phyloP scores from a whole-genome alignment of 2,113 vertebrate species.

The Pimephales promelas region DNA sequence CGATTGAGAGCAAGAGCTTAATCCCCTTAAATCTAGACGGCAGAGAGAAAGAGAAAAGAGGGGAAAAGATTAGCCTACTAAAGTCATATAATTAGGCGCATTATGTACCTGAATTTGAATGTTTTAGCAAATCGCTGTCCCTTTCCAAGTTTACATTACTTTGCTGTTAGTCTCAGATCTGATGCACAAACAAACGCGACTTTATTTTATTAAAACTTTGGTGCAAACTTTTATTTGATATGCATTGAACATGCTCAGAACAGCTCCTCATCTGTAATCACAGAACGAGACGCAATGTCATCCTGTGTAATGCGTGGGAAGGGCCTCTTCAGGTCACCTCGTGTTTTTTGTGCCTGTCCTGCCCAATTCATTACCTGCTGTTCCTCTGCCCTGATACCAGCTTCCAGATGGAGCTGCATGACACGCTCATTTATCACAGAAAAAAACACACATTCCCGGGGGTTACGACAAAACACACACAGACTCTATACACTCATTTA shows the following conservation, averaged over 20 bases:
- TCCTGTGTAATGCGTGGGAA: constrained; percentile 46
- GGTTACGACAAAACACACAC: constrained; percentile 35
- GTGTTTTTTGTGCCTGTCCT: constrained; percentile 33
- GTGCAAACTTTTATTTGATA: constrained; percentile 5
- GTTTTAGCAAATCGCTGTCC: not conserved
- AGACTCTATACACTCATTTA: constrained; percentile 24
- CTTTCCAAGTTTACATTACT: not conserved
- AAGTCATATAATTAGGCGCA: not conserved
- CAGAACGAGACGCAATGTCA: constrained; percentile 18
- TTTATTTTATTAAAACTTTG: not conserved
- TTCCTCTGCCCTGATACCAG: constrained; percentile 52
- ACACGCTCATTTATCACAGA: constrained; percentile 61
- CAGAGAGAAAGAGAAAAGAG: not conserved
- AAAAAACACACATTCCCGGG: constrained; percentile 50
- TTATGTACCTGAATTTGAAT: constrained; percentile 13
- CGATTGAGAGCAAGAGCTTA: constrained; percentile 3
- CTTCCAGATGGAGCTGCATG: constrained; percentile 62
- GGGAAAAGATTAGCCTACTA: not conserved
- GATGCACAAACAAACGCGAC: not conserved
- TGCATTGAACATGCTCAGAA: not conserved
- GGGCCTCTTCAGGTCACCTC: constrained; percentile 53
- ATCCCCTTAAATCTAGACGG: not conserved
- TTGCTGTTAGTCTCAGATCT: constrained; percentile 4
- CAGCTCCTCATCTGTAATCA: constrained; percentile 4
- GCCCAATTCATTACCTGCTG: constrained; percentile 56